Evolutionary conservation across 2,888 invertebrate genomes (phyloP).

Genomic region (Tetragnatha montana): DNA sequence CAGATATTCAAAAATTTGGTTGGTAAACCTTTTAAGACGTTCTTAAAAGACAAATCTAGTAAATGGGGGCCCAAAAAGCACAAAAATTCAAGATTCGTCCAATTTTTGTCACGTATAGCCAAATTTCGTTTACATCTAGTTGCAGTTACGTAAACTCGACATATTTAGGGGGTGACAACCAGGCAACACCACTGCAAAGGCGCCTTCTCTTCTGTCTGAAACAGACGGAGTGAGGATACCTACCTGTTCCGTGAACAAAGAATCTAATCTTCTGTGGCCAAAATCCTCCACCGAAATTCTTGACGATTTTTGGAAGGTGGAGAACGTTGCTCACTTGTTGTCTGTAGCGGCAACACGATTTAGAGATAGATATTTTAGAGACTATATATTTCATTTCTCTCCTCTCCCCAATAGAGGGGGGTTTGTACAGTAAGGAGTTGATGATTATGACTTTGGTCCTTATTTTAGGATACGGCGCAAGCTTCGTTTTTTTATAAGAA

Average conservation of each 20-base stretch:
- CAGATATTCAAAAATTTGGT: too few species aligned
- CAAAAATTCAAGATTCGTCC: too few species aligned
- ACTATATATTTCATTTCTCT: slow-evolving; percentile 29
- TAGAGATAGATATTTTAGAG: slow-evolving; percentile 47
- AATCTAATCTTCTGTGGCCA: slow-evolving; percentile 48
- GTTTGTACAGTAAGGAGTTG: slow-evolving; percentile 29
- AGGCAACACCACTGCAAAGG: neutral
- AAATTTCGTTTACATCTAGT: too few species aligned
- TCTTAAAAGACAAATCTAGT: too few species aligned
- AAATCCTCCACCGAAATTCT: slow-evolving; percentile 40
- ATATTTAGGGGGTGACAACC: neutral
- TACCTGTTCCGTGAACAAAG: slow-evolving; percentile 40
- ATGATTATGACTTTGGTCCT: slow-evolving; percentile 4
- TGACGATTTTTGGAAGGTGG: slow-evolving; percentile 2
- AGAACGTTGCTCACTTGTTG: slow-evolving; percentile 58
- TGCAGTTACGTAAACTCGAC: too few species aligned
- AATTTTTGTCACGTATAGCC: too few species aligned
- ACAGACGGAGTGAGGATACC: neutral
- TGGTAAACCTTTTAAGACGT: too few species aligned
- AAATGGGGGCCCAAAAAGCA: too few species aligned
- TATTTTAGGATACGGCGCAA: slow-evolving; percentile 9
- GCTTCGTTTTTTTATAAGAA: neutral
- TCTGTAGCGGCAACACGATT: slow-evolving; percentile 50
- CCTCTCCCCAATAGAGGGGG: neutral
- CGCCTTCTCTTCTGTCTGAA: neutral